Conservation (phyloP, 2,113 vertebrate species). For the Glaucomys volans region DNA sequence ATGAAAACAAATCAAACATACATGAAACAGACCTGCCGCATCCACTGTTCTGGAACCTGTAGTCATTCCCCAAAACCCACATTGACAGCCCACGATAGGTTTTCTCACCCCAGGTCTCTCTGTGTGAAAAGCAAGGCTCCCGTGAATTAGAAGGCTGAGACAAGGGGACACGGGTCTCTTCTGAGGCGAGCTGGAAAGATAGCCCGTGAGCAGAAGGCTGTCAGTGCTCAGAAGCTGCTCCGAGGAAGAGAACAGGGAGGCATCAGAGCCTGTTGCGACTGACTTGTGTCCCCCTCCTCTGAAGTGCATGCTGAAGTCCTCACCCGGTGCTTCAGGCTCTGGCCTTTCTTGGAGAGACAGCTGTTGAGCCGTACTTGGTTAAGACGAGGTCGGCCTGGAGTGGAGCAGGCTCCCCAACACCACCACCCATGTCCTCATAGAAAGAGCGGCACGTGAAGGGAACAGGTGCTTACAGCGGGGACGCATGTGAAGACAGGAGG, state of each 20-base stretch:
- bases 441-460: background rate
- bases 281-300: background rate
- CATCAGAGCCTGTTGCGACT: too few relatives aligned
- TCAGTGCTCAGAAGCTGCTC: background rate
- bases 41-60: background rate
- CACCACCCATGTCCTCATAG: background rate
- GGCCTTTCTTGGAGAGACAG: background rate
- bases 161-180: background rate
- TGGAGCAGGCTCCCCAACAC: background rate
- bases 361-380: background rate
- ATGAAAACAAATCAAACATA: background rate
- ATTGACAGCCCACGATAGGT: background rate
- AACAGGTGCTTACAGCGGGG: background rate
- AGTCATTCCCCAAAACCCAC: background rate
- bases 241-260: background rate
- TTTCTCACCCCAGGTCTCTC: background rate
- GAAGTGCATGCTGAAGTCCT: background rate
- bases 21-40: background rate
- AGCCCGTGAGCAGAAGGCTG: background rate
- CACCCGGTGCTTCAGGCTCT: background rate
- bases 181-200: background rate
- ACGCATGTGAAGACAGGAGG: background rate
- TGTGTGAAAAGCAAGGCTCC: background rate
- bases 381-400: background rate
- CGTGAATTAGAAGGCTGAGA: background rate